Evolutionary conservation across 2,113 vertebrate genomes (phyloP).

Genomic region (Tonatia bakeri): DNA sequence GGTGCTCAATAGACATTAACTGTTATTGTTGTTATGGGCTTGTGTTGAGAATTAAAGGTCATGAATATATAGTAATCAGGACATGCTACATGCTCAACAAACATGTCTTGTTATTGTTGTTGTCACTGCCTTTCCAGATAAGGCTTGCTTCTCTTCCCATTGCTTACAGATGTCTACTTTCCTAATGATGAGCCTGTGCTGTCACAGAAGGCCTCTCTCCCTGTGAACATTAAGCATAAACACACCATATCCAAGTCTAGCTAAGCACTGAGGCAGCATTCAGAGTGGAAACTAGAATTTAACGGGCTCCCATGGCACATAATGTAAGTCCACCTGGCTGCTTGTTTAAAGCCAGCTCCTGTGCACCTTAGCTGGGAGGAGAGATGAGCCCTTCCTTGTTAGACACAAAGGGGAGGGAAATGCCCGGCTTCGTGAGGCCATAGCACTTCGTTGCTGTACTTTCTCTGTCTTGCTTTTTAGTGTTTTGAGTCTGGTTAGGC

Average conservation of each 20-base stretch:
- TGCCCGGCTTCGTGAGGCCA: neutral
- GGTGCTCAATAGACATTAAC: neutral
- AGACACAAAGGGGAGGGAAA: neutral
- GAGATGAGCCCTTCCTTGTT: neutral
- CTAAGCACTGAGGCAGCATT: fast-evolving
- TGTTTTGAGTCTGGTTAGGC: neutral
- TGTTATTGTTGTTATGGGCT: neutral
- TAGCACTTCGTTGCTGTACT: fast-evolving
- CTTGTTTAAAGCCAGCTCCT: neutral
- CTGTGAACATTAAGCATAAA: neutral
- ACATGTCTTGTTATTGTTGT: neutral
- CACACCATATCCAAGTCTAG: fast-evolving
- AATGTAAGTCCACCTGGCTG: neutral
- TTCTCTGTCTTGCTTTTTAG: neutral
- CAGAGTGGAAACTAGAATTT: fast-evolving
- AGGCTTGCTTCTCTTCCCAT: neutral
- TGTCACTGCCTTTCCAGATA: neutral
- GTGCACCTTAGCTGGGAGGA: neutral
- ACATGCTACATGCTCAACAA: neutral
- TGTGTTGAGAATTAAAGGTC: neutral
- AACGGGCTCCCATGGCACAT: fast-evolving
- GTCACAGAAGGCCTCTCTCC: neutral
- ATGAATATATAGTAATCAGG: neutral
- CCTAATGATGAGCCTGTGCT: neutral
- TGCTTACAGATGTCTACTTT: fast-evolving